A percentile compares a stretch with the other conserved stretches of the same genome.
These are phyloP conservation scores for Neoscelio sp. DNA, from an alignment of 2,888 invertebrate genomes.

Conservation along the genomic window DNA sequence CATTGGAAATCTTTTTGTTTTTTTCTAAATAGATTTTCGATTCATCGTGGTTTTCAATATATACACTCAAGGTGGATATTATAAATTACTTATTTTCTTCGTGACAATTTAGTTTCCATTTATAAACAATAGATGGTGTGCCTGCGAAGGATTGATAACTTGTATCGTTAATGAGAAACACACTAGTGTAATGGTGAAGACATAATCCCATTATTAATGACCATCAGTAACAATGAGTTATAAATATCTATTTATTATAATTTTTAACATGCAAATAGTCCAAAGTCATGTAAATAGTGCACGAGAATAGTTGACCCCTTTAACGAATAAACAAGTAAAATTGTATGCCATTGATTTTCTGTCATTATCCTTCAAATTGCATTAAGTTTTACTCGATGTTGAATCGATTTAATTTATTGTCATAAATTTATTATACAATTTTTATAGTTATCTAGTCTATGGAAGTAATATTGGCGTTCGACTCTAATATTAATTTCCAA, in stretches of 20 bases:
- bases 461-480: constrained; percentile 28
- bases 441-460: constrained; percentile 9
- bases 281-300: constrained; percentile 62
- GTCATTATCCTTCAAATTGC: not conserved
- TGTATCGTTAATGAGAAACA: constrained; percentile 20
- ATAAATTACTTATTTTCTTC: no score
- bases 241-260: constrained; percentile 53
- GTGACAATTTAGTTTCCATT: no score
- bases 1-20: no score
- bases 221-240: constrained; percentile 27
- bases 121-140: no score
- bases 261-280: constrained; percentile 51
- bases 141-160: no score
- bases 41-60: no score
- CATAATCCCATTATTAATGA: constrained; percentile 35
- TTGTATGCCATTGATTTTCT: not conserved
- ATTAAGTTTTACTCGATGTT: not conserved
- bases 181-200: constrained; percentile 44
- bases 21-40: no score
- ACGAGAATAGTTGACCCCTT: constrained; percentile 47
- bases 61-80: no score
- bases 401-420: constrained; percentile 36
- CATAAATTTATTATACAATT: constrained; percentile 30
- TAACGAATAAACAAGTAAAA: constrained; percentile 56
- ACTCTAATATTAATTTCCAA: constrained; percentile 29